These are phyloP conservation scores for Otolemur garnettii DNA, from an alignment of 2,113 vertebrate species.

Conservation along the genomic window DNA sequence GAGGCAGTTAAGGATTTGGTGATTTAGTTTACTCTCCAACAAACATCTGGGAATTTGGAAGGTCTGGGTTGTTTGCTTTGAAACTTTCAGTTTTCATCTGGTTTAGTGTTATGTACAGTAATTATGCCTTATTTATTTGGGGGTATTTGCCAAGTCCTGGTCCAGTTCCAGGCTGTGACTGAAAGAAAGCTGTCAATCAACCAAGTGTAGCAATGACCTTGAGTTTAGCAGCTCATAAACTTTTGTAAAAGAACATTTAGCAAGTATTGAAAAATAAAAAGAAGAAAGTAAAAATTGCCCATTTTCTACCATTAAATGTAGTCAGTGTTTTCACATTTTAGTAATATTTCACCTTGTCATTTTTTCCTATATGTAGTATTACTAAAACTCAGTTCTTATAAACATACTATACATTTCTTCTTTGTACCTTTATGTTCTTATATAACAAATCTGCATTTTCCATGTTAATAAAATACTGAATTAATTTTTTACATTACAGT, in stretches of 20 bases:
- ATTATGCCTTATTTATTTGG: slow-evolving; percentile 9
- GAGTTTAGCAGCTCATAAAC: not conserved
- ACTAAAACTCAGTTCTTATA: not conserved
- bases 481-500: slow-evolving; percentile 25
- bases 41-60: slow-evolving; percentile 31
- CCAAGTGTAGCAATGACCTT: slow-evolving; percentile 24
- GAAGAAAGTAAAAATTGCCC: not conserved
- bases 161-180: not conserved
- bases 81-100: slow-evolving; percentile 36
- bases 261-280: slow-evolving; percentile 53
- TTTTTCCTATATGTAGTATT: not conserved
- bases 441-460: not conserved
- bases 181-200: slow-evolving; percentile 29
- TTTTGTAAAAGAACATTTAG: slow-evolving; percentile 44
- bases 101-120: not conserved
- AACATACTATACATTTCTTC: not conserved
- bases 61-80: slow-evolving; percentile 29
- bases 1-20: slow-evolving; percentile 6
- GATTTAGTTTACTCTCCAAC: slow-evolving; percentile 1
- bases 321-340: slow-evolving; percentile 17
- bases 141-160: not conserved
- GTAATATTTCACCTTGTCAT: slow-evolving; percentile 21
- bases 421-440: slow-evolving; percentile 51
- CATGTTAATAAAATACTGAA: slow-evolving; percentile 19
- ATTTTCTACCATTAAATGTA: not conserved